Percentiles rank a stretch among this genome's conserved stretches.
Evolutionary conservation across 2,888 invertebrate genomes (phyloP).

Genomic region (Latrodectus elegans): DNA sequence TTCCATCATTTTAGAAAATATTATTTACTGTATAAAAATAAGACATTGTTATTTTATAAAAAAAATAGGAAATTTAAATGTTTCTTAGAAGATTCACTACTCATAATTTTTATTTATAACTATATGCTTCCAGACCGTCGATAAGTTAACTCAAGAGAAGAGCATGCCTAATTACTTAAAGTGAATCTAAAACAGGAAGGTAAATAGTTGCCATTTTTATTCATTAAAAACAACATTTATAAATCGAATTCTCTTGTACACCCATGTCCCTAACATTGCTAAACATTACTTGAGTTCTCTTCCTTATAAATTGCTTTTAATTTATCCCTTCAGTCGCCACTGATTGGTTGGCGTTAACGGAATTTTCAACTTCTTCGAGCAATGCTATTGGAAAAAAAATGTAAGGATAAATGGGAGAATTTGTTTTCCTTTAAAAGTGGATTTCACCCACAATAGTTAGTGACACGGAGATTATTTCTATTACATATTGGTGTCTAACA

Average conservation of each 20-base stretch:
- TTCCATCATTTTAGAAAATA: too few relatives aligned
- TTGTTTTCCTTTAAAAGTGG: slow-evolving; percentile 17
- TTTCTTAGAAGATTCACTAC: too few relatives aligned
- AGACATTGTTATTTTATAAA: too few relatives aligned
- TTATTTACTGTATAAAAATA: too few relatives aligned
- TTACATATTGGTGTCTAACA: neutral
- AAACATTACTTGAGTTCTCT: slow-evolving; percentile 31
- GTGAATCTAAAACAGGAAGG: neutral
- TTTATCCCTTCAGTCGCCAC: slow-evolving; percentile 25
- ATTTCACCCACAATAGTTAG: slow-evolving; percentile 8
- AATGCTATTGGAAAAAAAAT: neutral
- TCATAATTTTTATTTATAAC: too few relatives aligned
- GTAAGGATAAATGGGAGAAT: neutral
- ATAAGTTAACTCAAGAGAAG: too few relatives aligned
- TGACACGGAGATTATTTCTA: slow-evolving; percentile 7
- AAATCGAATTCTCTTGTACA: slow-evolving; percentile 23
- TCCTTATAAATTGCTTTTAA: slow-evolving; percentile 45
- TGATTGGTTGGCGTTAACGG: neutral
- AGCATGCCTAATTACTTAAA: too few relatives aligned
- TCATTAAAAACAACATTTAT: slow-evolving; percentile 56
- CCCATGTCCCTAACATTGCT: slow-evolving; percentile 13
- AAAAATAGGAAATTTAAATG: too few relatives aligned
- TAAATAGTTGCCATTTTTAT: slow-evolving; percentile 45
- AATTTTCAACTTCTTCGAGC: neutral
- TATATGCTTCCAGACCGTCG: too few relatives aligned